phyloP scores from a whole-genome alignment of 2,888 invertebrate genomes.

The Dioctria linearis region DNA sequence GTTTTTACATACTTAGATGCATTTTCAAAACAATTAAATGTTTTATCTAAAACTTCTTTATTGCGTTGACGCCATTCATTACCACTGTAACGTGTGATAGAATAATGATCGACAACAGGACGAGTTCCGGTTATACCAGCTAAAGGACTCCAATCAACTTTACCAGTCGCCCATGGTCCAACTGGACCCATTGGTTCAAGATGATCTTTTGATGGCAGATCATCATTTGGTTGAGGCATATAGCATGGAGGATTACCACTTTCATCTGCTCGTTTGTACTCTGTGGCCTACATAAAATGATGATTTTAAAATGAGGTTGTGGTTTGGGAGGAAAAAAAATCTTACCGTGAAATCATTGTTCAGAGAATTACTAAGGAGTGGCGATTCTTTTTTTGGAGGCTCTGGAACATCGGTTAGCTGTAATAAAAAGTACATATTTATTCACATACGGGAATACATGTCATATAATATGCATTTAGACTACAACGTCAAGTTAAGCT shows the following conservation, averaged over 20 bases:
- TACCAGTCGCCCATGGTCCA: conserved; percentile 81
- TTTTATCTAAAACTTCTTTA: conserved; percentile 72
- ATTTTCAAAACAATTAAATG: conserved; percentile 71
- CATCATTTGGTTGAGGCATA: conserved; percentile 74
- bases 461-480: too few species aligned
- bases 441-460: too few species aligned
- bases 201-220: conserved; percentile 68
- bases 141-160: conserved; percentile 81
- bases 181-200: conserved; percentile 72
- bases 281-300: not conserved
- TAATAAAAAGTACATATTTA: not conserved
- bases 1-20: conserved; percentile 71
- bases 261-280: conserved; percentile 61
- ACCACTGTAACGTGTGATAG: conserved; percentile 80
- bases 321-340: not conserved
- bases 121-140: conserved; percentile 81
- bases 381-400: conserved; percentile 4
- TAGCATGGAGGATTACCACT: conserved; percentile 72
- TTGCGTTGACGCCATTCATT: conserved; percentile 82
- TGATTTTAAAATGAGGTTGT: not conserved
- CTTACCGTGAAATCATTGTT: not conserved
- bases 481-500: too few species aligned
- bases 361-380: not conserved
- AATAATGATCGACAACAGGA: conserved; percentile 83
- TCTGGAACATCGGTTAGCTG: conserved; percentile 35